Conservation (phyloP, 2,113 vertebrate species). For the Ceyx cyanopectus region DNA sequence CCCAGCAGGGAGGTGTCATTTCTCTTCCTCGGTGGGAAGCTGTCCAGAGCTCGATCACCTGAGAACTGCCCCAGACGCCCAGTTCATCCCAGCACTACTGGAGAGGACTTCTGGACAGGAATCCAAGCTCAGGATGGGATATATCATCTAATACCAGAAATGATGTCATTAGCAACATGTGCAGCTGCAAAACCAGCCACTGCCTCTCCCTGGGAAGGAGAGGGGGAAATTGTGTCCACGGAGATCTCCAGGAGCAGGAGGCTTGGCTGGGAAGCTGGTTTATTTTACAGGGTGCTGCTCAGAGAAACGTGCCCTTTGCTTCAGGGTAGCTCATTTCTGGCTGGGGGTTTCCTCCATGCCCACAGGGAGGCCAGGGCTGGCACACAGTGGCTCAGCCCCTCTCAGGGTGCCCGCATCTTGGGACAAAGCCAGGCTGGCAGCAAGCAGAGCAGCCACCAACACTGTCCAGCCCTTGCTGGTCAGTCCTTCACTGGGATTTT, state of each 20-base stretch:
- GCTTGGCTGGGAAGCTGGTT: not conserved
- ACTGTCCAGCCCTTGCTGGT: not conserved
- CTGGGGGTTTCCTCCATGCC: not conserved
- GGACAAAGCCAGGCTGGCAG: not conserved
- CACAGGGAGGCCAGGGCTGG: accelerated
- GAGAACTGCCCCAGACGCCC: not conserved
- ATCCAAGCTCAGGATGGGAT: not conserved
- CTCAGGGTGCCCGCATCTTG: accelerated
- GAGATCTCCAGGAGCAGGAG: not conserved
- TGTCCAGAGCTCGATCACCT: not conserved
- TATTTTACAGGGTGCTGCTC: not conserved
- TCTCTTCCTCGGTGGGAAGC: not conserved
- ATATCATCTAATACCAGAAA: not conserved
- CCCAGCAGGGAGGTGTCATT: not conserved
- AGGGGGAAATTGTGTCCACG: not conserved
- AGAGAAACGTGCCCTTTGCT: not conserved
- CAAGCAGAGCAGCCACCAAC: not conserved
- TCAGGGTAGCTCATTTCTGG: not conserved
- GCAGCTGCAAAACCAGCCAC: not conserved
- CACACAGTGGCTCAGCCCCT: not conserved
- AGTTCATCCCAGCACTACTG: not conserved
- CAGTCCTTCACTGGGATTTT: accelerated
- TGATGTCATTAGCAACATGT: not conserved
- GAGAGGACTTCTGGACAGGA: not conserved
- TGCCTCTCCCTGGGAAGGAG: not conserved